Evolutionary conservation across 1,140 invertebrate genomes (phyloP), one percentile per base, ranked within the genome.

Genomic region (Heliconius hermathena): DNA sequence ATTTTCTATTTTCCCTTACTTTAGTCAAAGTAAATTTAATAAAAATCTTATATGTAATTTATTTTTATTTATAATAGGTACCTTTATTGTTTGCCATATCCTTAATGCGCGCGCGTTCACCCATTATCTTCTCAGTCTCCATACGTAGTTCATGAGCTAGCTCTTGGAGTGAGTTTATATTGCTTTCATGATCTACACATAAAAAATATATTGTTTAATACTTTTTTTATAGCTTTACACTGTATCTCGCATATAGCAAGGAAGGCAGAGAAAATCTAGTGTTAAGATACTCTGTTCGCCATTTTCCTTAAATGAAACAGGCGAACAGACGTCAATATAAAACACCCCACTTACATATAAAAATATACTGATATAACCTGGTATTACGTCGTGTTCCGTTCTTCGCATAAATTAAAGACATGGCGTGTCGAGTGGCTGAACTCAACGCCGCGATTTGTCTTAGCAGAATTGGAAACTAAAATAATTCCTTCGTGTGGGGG

Each of bases 41-140:
- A 18, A 71, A 13, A 71, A n/a, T 33, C 29, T 33, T 33, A 33
- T 8, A 33, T 33, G 3, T 71, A 71, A 71, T 71, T 20, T 33
- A 20, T 71, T n/a, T 26, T 20, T 36, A 18, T 82, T 72, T 46
- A n/a, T n/a, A n/a, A n/a, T n/a, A 46, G 11, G 3, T 46, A 94
- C 93, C 92, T 85, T 93, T 94, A 79, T 93, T 93, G n/a, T 90
- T 91, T 18, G 92, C 85, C 77, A 93, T 82, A 52, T 94, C 91
- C 76, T 92, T 92, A 71, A 94, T 91, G 0, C 92, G 88, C 1
- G 91, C 91, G 2, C 92, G 84, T 86, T 94, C 93, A 6, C 89
- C 88, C 85, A 93, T 92, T 74, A 93, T 92, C 54, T 93, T 94
- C 76, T 94, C 91, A 8, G 92, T 94, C 82, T 94, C 92, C 88